Percentiles rank a stretch among this genome's conserved stretches.
Evolutionary conservation across 2,797 vertebrate species (phyloP).

Genomic region (Gymnocypris eckloni): DNA sequence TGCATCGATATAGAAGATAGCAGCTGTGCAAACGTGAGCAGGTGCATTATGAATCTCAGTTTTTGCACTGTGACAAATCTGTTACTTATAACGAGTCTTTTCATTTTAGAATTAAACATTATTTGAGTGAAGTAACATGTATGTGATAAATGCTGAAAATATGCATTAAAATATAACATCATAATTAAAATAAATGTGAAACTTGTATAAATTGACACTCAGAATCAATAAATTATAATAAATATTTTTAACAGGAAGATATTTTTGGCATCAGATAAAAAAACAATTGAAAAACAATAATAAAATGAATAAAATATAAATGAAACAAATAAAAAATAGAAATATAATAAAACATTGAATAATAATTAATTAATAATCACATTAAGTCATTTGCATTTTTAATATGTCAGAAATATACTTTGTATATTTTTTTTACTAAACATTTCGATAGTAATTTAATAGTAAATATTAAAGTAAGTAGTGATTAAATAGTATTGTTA

Average conservation of each 20-base stretch:
- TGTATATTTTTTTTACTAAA: neutral
- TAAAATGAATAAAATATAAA: too few relatives aligned
- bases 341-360: neutral
- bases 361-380: neutral
- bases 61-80: neutral
- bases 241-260: neutral
- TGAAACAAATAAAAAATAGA: too few relatives aligned
- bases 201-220: neutral
- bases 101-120: too few relatives aligned
- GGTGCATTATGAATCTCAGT: neutral
- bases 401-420: neutral
- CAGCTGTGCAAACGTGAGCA: neutral
- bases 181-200: neutral
- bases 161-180: neutral
- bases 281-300: too few relatives aligned
- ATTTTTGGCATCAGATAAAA: neutral
- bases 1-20: neutral
- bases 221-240: neutral
- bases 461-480: too few relatives aligned
- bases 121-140: neutral
- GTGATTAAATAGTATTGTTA: too few relatives aligned
- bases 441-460: neutral
- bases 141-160: neutral
- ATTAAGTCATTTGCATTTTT: neutral
- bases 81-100: too few relatives aligned